Conservation (phyloP, 1,140 invertebrate genomes). For the Trachymyrmex septentrionalis region DNA sequence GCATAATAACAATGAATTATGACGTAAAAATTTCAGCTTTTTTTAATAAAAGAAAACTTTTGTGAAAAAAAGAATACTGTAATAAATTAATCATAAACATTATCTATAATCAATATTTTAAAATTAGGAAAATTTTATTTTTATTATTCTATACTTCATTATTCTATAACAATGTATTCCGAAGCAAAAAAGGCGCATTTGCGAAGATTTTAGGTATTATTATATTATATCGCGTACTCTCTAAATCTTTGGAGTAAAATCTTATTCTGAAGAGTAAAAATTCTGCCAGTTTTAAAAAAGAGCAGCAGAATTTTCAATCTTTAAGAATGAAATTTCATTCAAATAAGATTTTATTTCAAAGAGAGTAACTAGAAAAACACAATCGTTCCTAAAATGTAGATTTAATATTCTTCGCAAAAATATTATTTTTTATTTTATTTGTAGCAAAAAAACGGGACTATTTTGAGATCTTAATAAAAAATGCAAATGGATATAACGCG, state of each 20-base stretch:
- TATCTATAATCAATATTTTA: not conserved
- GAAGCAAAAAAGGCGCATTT: slow-evolving; percentile 4
- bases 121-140: slow-evolving; percentile 2
- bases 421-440: not conserved
- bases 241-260: too few species aligned
- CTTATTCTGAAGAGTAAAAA: too few species aligned
- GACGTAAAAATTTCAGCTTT: not conserved
- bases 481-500: slow-evolving; percentile 24
- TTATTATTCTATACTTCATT: not conserved
- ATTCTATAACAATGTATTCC: not conserved
- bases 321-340: too few species aligned
- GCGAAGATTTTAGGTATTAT: slow-evolving; percentile 4
- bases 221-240: not conserved
- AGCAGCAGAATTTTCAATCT: too few species aligned
- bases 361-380: not conserved
- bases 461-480: slow-evolving; percentile 19
- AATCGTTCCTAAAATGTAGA: slow-evolving; percentile 13
- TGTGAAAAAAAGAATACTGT: not conserved
- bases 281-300: too few species aligned
- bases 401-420: not conserved
- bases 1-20: not conserved
- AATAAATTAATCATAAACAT: not conserved
- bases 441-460: not conserved
- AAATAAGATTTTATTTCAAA: too few species aligned
- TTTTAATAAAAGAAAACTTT: not conserved